Evolutionary conservation across 2,113 vertebrate species (phyloP).

Genomic region (Lathamus discolor): DNA sequence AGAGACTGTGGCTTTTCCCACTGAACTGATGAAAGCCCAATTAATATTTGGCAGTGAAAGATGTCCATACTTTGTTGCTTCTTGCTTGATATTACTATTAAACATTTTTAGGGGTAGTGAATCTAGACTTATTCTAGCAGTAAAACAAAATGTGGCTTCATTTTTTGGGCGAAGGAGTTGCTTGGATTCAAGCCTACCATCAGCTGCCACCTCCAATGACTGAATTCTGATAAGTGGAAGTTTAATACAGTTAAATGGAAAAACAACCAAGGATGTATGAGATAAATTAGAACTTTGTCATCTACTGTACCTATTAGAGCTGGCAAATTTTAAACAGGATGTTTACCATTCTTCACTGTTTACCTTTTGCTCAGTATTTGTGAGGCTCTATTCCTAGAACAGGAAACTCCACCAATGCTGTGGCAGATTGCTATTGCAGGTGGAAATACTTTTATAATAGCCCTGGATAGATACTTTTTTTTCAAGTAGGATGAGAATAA

Average conservation of each 20-base stretch:
- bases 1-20: neutral
- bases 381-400: conserved; percentile 32
- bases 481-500: conserved; percentile 1
- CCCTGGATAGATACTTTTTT: neutral
- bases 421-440: conserved; percentile 54
- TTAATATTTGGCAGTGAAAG: neutral
- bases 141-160: neutral
- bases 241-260: neutral
- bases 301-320: neutral
- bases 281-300: neutral
- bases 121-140: neutral
- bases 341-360: conserved; percentile 32
- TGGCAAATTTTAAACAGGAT: conserved; percentile 15
- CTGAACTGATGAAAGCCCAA: neutral
- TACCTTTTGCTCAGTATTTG: conserved; percentile 24
- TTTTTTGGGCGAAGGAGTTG: neutral
- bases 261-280: neutral
- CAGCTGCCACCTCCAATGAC: neutral
- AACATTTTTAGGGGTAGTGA: neutral
- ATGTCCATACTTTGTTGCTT: neutral
- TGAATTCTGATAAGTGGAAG: neutral
- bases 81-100: neutral
- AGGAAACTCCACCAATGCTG: conserved; percentile 56
- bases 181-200: neutral
- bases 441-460: conserved; percentile 42